Evolutionary conservation across 2,113 vertebrate species (phyloP).

Genomic region (Psettodes erumei): DNA sequence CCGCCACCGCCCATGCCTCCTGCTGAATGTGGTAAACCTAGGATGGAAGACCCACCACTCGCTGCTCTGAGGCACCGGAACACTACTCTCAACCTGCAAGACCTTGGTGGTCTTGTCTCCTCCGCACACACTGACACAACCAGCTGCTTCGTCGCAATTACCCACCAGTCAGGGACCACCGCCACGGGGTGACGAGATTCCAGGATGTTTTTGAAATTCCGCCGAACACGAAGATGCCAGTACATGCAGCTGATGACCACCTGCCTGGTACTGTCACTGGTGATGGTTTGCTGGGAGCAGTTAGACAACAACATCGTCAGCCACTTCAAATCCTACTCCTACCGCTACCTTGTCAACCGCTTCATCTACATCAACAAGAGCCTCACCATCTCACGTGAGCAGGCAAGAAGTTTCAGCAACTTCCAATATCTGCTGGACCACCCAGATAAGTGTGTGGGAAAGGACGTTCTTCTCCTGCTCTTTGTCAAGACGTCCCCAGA

Average conservation of each 20-base stretch:
- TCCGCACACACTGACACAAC: background rate
- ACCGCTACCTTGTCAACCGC: constrained; percentile 89
- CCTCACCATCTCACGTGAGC: constrained; percentile 84
- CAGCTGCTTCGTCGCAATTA: constrained; percentile 1
- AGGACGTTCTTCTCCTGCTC: constrained; percentile 90
- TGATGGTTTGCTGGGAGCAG: constrained; percentile 90
- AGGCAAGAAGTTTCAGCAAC: constrained; percentile 73
- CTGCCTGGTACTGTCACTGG: constrained; percentile 87
- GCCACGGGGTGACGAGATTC: constrained; percentile 34
- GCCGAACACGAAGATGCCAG: constrained; percentile 87
- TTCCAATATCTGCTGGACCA: constrained; percentile 91
- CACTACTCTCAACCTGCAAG: constrained; percentile 19
- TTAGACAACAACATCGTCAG: constrained; percentile 83
- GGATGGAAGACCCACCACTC: constrained; percentile 67
- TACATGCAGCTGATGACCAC: constrained; percentile 86
- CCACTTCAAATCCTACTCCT: constrained; percentile 91
- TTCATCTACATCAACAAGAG: constrained; percentile 89
- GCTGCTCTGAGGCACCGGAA: constrained; percentile 44
- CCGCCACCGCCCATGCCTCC: background rate
- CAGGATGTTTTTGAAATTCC: constrained; percentile 88
- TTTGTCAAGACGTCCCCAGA: constrained; percentile 92
- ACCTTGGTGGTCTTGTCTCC: background rate
- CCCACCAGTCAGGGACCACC: constrained; percentile 45
- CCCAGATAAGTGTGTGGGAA: constrained; percentile 83
- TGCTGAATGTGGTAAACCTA: constrained; percentile 44